Conservation (phyloP, 2,113 vertebrate species). For the Tragelaphus scriptus region DNA sequence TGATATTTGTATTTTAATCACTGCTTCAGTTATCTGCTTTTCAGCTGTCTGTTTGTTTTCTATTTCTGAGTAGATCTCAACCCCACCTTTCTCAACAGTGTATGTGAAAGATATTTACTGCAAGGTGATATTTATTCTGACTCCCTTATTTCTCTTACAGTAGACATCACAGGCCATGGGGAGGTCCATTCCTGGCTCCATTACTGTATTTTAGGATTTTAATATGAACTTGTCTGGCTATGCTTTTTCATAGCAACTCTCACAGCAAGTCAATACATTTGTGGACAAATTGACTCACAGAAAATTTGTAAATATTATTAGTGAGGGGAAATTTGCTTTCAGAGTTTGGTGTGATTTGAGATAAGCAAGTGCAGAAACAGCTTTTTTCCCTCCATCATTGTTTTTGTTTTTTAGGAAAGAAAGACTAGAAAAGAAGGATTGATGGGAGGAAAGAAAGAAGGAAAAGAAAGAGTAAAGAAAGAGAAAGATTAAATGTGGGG, state of each 20-base stretch:
- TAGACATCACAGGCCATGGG: background rate
- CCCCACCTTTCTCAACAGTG: background rate
- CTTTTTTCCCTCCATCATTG: background rate
- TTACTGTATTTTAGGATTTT: background rate
- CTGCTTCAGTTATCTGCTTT: background rate
- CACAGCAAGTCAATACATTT: constrained; percentile 4
- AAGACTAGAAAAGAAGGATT: background rate
- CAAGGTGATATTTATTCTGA: background rate
- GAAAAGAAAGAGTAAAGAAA: background rate
- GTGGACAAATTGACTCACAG: background rate
- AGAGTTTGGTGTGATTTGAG: background rate
- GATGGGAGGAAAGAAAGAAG: background rate
- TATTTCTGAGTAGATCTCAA: background rate
- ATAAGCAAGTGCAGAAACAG: background rate
- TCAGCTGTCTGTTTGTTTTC: background rate
- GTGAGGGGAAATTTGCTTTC: constrained; percentile 5
- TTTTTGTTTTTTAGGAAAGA: background rate
- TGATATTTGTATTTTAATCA: background rate
- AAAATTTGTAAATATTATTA: background rate
- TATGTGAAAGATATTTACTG: background rate
- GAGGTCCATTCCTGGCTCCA: background rate
- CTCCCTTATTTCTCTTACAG: background rate
- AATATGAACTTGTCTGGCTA: background rate
- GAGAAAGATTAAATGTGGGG: background rate
- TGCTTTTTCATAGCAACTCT: background rate